A percentile compares a stretch with the other conserved stretches of the same genome.
Conservation (phyloP, 1,140 invertebrate species). For the Prorops nasuta region DNA sequence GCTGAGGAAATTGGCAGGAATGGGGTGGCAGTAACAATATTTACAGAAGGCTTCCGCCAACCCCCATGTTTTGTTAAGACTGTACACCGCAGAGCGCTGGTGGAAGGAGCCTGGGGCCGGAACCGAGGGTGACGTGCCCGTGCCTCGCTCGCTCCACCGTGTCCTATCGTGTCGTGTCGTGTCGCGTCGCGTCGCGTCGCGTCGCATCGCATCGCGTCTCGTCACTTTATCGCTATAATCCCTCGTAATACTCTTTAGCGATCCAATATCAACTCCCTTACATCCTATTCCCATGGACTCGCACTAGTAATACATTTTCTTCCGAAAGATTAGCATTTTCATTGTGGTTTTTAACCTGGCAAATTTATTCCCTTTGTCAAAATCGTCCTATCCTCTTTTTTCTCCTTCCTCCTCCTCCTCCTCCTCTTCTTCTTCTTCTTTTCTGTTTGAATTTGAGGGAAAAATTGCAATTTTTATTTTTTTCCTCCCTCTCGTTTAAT, state of each 20-base stretch:
- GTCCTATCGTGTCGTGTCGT: too few species aligned
- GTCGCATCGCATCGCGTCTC: too few species aligned
- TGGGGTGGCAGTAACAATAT: slow-evolving; percentile 56
- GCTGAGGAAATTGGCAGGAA: slow-evolving; percentile 45
- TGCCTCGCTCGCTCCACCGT: too few species aligned
- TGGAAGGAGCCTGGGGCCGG: too few species aligned
- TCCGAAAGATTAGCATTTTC: slow-evolving; percentile 51
- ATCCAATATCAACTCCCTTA: slow-evolving; percentile 49
- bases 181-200: too few species aligned
- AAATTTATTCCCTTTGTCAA: too few species aligned
- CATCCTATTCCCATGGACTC: slow-evolving; percentile 53
- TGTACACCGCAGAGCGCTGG: slow-evolving; percentile 28
- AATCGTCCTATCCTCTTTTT: too few species aligned
- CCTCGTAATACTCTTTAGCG: slow-evolving; percentile 51
- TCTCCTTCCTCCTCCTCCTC: slow-evolving; percentile 4
- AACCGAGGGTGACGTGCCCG: too few species aligned
- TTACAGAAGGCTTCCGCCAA: slow-evolving; percentile 48
- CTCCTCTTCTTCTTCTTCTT: not conserved
- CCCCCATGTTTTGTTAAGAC: slow-evolving; percentile 55
- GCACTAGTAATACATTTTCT: too few species aligned
- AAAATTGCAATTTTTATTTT: not conserved
- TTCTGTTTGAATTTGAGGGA: not conserved
- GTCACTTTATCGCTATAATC: slow-evolving; percentile 51
- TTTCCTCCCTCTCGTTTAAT: too few species aligned
- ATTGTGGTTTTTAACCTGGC: slow-evolving; percentile 32